These are phyloP conservation scores for Arnoldichthys spilopterus DNA, from an alignment of 2,797 vertebrate species.

Conservation along the genomic window DNA sequence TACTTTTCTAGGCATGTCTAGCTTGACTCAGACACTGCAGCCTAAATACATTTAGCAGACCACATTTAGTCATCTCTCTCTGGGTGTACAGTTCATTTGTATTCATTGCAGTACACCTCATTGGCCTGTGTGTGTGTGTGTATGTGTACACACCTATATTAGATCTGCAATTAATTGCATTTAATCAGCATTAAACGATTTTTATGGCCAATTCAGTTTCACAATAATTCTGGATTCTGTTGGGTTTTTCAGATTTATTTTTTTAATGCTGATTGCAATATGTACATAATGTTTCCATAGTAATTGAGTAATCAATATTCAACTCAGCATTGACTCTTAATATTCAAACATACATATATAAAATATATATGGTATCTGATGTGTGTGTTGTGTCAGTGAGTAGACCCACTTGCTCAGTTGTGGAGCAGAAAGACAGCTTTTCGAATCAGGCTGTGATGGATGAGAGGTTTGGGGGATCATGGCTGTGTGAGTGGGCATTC, in stretches of 20 bases:
- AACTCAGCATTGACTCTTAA: too few species aligned
- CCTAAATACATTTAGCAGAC: conserved; percentile 22
- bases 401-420: neutral
- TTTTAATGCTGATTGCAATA: too few species aligned
- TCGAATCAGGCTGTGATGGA: conserved; percentile 67
- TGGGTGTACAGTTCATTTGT: conserved; percentile 29
- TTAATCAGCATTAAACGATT: too few species aligned
- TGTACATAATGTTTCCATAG: too few species aligned
- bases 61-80: too few species aligned
- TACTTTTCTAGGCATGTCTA: conserved; percentile 6
- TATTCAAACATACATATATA: too few species aligned
- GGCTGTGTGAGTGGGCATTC: conserved; percentile 67
- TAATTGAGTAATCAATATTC: too few species aligned
- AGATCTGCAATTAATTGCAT: too few species aligned
- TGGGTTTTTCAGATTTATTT: too few species aligned
- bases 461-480: conserved; percentile 65
- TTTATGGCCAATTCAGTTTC: too few species aligned
- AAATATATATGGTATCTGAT: too few species aligned
- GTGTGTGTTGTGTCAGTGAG: neutral
- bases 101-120: neutral
- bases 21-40: conserved; percentile 2
- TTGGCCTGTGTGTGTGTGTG: conserved; percentile 1
- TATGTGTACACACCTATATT: neutral
- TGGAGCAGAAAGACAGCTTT: neutral
- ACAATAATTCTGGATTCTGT: too few species aligned